Evolutionary conservation across 2,797 vertebrate genomes (phyloP), one percentile per base, ranked within the genome.

Genomic region (Aeoliscus strigatus): DNA sequence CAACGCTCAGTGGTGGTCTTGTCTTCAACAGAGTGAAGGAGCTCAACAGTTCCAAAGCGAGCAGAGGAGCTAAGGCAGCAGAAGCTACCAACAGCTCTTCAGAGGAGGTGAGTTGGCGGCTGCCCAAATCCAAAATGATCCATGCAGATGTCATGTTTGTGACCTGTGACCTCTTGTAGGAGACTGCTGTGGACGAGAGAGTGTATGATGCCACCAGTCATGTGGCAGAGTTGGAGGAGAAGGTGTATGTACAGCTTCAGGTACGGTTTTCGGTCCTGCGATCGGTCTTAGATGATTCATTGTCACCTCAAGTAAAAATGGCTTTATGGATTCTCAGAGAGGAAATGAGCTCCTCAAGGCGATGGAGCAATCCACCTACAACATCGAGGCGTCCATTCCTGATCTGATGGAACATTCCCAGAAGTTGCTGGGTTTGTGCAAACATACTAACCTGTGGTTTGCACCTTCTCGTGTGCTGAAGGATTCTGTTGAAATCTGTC

Each of bases 1-100:
- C 3, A 6, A 21, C 3, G 18, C 18, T 5, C 12, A 27, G 12
- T 27, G 6, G 6, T n/a, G n/a, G 30, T 27, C 49, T 32, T 6
- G 2, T 59, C 55, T 72, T 69, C 73, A 17, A 25, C 75, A 98
- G 96, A 79, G 93, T 95, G 44, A 98, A 98, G 51, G 94, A 95
- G 52, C 84, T 98, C 28, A 94, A 87, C 1, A 74, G 79, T 14
- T 72, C 90, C 24, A 89, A 79, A 25, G 67, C 17, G 4, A 27
- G 1, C 17, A 79, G 68, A 41, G 68, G 50, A 39, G 61, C 51
- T 8, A 83, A 81, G 32, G 79, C 83, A 57, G 85, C 90, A 18
- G 87, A 81, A 3, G 86, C 85, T 1, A 21, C 33, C 1, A 52
- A 82, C 34, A 53, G 47, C 48, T 84, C 77, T 9, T 70, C 76